phyloP scores from a whole-genome alignment of 2,888 invertebrate species.

The Rambutsinella grinnellia region DNA sequence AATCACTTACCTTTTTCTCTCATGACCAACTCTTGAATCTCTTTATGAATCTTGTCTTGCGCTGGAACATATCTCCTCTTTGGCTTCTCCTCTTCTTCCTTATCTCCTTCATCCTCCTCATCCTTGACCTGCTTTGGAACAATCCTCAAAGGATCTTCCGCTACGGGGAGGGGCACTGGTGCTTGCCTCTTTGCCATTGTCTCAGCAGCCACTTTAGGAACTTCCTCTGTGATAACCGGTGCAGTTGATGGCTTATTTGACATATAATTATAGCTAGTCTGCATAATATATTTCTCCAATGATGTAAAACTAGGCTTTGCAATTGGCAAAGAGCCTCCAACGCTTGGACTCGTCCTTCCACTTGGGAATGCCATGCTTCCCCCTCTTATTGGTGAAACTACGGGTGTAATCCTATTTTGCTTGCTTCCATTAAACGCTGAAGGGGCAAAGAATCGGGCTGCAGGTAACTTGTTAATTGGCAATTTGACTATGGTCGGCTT shows the following conservation, averaged over 20 bases:
- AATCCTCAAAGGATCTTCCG: slow-evolving; percentile 46
- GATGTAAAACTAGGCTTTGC: slow-evolving; percentile 40
- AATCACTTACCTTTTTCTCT: slow-evolving; percentile 57
- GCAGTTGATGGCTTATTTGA: slow-evolving; percentile 1
- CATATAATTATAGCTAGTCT: slow-evolving; percentile 39
- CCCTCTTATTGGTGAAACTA: slow-evolving; percentile 25
- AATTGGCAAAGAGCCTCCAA: slow-evolving; percentile 47
- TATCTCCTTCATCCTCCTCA: slow-evolving; percentile 24
- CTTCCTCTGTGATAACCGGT: neutral
- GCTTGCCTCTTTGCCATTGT: neutral
- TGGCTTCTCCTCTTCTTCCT: slow-evolving; percentile 54
- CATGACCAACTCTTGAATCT: slow-evolving; percentile 56
- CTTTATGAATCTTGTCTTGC: slow-evolving; percentile 60
- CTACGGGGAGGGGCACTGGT: neutral
- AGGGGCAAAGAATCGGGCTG: slow-evolving; percentile 38
- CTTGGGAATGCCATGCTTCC: neutral
- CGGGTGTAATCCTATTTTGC: slow-evolving; percentile 32
- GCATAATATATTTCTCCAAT: slow-evolving; percentile 47
- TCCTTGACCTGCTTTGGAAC: slow-evolving; percentile 26
- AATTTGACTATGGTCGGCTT: slow-evolving; percentile 37
- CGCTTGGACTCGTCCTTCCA: neutral
- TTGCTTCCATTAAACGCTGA: slow-evolving; percentile 40
- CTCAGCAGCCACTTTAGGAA: neutral
- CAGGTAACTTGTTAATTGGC: slow-evolving; percentile 27
- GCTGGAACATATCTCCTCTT: slow-evolving; percentile 58